Evolutionary conservation across 2,797 vertebrate genomes (phyloP).

Genomic region (Chelonia mydas): DNA sequence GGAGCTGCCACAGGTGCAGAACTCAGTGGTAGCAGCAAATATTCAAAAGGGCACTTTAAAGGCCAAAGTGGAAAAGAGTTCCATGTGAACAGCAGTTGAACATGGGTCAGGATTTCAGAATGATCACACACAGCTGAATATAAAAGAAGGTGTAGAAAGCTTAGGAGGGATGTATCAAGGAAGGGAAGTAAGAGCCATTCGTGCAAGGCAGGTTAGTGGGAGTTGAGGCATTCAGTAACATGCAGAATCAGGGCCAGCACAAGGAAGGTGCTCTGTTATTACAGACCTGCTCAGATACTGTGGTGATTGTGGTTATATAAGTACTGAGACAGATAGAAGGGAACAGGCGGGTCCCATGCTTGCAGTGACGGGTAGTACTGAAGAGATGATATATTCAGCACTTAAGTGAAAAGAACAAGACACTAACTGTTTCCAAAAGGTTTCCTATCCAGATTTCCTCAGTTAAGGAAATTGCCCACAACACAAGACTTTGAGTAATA

Average conservation of each 20-base stretch:
- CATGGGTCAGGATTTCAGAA: not conserved
- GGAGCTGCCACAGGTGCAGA: slow-evolving; percentile 52
- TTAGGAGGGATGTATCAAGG: not conserved
- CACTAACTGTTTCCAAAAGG: not conserved
- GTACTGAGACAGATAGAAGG: not conserved
- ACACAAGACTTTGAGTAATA: slow-evolving; percentile 29
- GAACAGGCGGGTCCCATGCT: not conserved
- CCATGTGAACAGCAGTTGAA: slow-evolving; percentile 25
- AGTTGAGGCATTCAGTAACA: not conserved
- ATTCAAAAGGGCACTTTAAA: slow-evolving; percentile 6
- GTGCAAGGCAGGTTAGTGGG: not conserved
- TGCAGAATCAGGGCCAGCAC: not conserved
- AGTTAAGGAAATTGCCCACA: not conserved
- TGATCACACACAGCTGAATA: not conserved
- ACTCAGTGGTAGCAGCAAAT: slow-evolving; percentile 45
- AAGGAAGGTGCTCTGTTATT: not conserved
- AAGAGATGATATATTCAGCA: slow-evolving; percentile 3
- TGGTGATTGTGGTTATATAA: not conserved
- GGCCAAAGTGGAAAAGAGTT: slow-evolving; percentile 21
- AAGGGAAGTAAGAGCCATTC: not conserved
- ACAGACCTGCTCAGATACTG: not conserved
- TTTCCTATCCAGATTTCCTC: slow-evolving; percentile 3
- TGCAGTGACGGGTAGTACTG: not conserved
- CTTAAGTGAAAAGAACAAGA: slow-evolving; percentile 29
- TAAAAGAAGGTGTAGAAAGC: not conserved